Conservation (phyloP, 2,888 invertebrate genomes). For the Caenorhabditis panamensis region DNA sequence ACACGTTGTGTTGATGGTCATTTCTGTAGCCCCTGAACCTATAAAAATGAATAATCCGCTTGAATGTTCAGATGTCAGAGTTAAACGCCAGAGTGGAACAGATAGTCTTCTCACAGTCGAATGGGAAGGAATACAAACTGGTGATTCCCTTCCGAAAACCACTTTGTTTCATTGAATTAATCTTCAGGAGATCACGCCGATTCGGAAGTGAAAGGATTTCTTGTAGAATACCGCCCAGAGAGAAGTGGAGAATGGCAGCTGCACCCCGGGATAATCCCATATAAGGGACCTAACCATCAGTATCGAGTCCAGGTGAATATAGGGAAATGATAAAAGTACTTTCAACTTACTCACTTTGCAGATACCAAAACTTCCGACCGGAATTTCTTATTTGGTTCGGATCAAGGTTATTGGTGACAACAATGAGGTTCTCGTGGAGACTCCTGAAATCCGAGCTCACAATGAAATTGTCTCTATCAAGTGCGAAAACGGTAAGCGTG, state of each 20-base stretch:
- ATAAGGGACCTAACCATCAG: constrained; percentile 81
- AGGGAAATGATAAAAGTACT: background rate
- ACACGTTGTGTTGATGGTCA: background rate
- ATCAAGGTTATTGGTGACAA: constrained; percentile 80
- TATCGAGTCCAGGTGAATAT: constrained; percentile 74
- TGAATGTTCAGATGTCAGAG: constrained; percentile 58
- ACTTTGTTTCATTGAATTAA: background rate
- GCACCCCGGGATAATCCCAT: constrained; percentile 81
- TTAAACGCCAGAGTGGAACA: constrained; percentile 70
- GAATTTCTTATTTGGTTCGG: constrained; percentile 80
- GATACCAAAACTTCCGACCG: constrained; percentile 80
- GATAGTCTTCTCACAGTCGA: constrained; percentile 81
- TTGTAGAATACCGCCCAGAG: constrained; percentile 81
- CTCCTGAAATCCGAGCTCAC: constrained; percentile 81
- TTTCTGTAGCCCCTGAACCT: background rate
- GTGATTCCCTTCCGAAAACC: constrained; percentile 36
- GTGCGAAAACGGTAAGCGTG: constrained; percentile 78
- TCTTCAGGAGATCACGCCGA: constrained; percentile 77
- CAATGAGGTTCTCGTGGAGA: constrained; percentile 80
- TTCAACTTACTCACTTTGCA: constrained; percentile 26
- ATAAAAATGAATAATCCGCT: background rate
- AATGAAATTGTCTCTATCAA: constrained; percentile 81
- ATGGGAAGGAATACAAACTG: constrained; percentile 81
- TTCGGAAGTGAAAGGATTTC: constrained; percentile 80
- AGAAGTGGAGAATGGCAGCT: constrained; percentile 79